These are phyloP conservation scores for Dolomedes plantarius DNA, from an alignment of 2,888 invertebrate species.

Conservation along the genomic window DNA sequence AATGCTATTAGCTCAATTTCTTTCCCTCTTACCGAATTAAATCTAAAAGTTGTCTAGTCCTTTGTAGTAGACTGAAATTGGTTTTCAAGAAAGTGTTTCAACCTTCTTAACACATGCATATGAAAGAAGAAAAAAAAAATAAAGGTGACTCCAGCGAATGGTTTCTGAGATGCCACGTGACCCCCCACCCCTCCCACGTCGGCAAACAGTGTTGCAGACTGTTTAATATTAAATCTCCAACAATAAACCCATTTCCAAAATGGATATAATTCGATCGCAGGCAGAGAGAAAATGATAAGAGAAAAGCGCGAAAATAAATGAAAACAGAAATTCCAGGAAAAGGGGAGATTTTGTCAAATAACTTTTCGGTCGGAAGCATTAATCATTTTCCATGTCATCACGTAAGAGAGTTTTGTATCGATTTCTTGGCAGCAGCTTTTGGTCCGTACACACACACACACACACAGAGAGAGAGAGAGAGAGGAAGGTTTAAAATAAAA, in stretches of 20 bases:
- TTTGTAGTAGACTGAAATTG: too few species aligned
- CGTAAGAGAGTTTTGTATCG: slow-evolving; percentile 15
- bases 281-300: neutral
- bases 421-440: neutral
- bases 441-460: too few species aligned
- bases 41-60: too few species aligned
- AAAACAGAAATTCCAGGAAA: neutral
- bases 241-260: slow-evolving; percentile 9
- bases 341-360: slow-evolving; percentile 14
- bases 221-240: neutral
- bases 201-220: neutral
- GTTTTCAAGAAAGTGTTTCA: too few species aligned
- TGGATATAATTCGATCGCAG: slow-evolving; percentile 11
- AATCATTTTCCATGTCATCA: slow-evolving; percentile 7
- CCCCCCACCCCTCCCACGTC: too few species aligned
- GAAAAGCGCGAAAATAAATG: slow-evolving; percentile 7
- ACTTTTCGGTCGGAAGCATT: slow-evolving; percentile 2
- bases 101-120: too few species aligned
- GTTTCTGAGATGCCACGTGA: too few species aligned
- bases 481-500: neutral
- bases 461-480: too few species aligned
- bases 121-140: too few species aligned
- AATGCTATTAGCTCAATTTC: too few species aligned
- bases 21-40: too few species aligned
- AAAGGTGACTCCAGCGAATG: too few species aligned